Base-by-base conservation (phyloP, 2,113 vertebrate species). In the Pluvialis apricaria region DNA sequence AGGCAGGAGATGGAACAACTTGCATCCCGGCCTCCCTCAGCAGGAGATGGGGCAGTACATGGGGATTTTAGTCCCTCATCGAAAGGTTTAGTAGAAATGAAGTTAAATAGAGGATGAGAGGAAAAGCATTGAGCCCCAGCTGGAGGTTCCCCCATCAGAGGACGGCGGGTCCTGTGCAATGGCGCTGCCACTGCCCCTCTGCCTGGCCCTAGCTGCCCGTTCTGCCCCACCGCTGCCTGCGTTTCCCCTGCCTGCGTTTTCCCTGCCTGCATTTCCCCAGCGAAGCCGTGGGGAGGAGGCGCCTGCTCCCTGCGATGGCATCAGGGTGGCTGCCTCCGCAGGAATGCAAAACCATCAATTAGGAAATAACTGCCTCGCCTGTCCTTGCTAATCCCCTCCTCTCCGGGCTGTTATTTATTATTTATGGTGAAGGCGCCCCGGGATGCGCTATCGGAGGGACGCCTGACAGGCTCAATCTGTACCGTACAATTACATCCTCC, bases 351-450 rank as follows among this genome's bases (percentile, higher is more conserved):
- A 19, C 83, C 93, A 86, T 88, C 84, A 81, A 90, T 95, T 93
- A 89, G 82, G 82, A 64, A 87, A 68, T 55, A 91, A 94, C 62
- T 86, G 52, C 87, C 78, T 89, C 38, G 29, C 90, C 94, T 71
- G 81, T 75, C 90, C 81, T 73, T 42, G 78, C 55, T 94, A 93
- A 93, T 93, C 88, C 82, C 92, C 78, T 95, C 94, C 90, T 95
- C 88, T 87, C 70, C 9, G 47, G 82, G 87, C 84, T 94, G 94
- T 61, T 86, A 77, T 88, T 94, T 90, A 90, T 93, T 88, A 90
- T 81, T 88, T 73, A 80, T 38, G 58, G 68, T 6, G 82, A 61
- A 90, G 68, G 86, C 62, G 24, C 88, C 90, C 88, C 36, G 4
- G 94, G 92, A 85, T 77, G 85, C 18, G 12, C 88, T 93, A 72